phyloP scores from a whole-genome alignment of 2,797 vertebrate genomes.

The Tiaroga cobitis region DNA sequence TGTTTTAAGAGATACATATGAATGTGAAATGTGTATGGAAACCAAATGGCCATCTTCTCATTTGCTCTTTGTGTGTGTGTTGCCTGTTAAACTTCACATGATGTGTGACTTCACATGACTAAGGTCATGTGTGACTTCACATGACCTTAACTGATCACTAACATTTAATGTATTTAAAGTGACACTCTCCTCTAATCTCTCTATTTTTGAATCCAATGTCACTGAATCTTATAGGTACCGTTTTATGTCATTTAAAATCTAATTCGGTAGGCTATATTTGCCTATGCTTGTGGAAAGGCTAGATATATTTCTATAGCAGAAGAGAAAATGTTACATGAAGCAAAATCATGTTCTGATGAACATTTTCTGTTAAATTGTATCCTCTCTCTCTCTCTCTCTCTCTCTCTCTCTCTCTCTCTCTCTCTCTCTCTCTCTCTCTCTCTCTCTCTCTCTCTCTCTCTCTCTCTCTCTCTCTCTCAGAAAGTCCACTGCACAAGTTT shows the following conservation, averaged over 20 bases:
- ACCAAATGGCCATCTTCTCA: not conserved
- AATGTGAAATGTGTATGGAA: constrained; percentile 12
- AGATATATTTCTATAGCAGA: not conserved
- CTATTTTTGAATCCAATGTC: not conserved
- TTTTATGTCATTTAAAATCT: not conserved
- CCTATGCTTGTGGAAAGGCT: not conserved
- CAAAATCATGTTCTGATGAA: constrained; percentile 13
- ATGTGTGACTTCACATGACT: too few relatives aligned
- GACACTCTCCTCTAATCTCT: not conserved
- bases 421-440: not conserved
- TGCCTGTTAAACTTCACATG: constrained; percentile 16
- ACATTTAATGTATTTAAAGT: not conserved
- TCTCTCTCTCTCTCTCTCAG: not conserved
- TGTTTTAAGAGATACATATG: not conserved
- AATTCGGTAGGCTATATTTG: not conserved
- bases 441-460: not conserved
- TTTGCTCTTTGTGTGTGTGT: not conserved
- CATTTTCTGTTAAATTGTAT: constrained; percentile 13
- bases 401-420: not conserved
- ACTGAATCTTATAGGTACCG: not conserved
- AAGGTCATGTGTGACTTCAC: too few relatives aligned
- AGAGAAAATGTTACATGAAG: not conserved
- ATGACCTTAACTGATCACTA: not conserved
- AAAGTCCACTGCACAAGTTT: not conserved
- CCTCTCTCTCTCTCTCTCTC: not conserved